Evolutionary conservation across 2,888 invertebrate species (phyloP), one percentile per base, ranked within the genome.

Genomic region (Sceliomorpha sp.): DNA sequence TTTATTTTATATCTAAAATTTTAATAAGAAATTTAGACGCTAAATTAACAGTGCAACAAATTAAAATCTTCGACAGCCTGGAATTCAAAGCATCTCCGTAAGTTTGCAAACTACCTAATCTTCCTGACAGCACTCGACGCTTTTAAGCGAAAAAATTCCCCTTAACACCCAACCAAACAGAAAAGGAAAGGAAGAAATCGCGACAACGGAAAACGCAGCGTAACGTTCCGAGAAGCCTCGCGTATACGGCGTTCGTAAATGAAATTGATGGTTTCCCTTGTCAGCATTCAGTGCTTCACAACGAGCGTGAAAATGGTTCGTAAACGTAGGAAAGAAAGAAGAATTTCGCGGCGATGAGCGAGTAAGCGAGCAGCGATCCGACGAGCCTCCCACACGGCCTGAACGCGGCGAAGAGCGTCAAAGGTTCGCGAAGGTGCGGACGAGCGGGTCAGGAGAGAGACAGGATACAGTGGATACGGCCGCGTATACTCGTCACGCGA

Each of bases 401-500:
- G 42, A 42, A 39, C 45, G 20, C 32, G 31, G 47, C 14, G 13
- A 12, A 47, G 53, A 42, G 39, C 13, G 26, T 27, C 20, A 20
- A 5, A 20, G 20, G 37, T n/a, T 34, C 10, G 51, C 59, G 31
- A 37, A 84, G 85, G 83, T 81, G 84, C 80, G 81, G 84, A 83
- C 84, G 80, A 87, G 78, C 78, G 73, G 79, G 80, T 80, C 78
- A 78, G 74, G 62, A 77, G 74, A 77, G 74, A 78, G 83, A 87
- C 77, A 78, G 86, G 82, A 79, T 89, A 88, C 71, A 51, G 78
- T 72, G 74, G 79, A 84, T 77, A 78, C 70, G 50, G 58, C 34
- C n/a, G 74, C 75, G 76, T 74, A 76, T 74, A 79, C 80, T 82
- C 85, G 84, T 87, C 87, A 87, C 87, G 87, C 87, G 85, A 87